Percentiles rank a stretch among this genome's conserved stretches.
phyloP scores from a whole-genome alignment of 64 coral and sea anemone genomes.

The Orbicella faveolata region DNA sequence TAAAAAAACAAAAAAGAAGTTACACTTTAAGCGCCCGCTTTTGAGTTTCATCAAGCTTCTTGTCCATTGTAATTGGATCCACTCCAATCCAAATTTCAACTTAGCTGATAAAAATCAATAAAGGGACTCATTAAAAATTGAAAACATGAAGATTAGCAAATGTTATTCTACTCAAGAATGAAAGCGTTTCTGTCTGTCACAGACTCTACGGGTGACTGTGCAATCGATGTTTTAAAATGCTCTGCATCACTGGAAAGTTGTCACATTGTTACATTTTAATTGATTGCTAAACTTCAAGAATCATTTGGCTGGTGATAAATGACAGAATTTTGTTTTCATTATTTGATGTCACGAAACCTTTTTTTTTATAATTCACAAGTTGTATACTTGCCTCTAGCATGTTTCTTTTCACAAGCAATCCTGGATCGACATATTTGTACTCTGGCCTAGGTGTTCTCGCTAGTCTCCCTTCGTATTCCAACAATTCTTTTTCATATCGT shows the following conservation, averaged over 20 bases:
- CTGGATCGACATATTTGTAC: conserved; percentile 69
- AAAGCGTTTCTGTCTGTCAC: background rate
- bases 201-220: background rate
- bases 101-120: no score
- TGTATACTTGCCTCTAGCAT: conserved; percentile 70
- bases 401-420: conserved; percentile 59
- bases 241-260: background rate
- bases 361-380: background rate
- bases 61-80: background rate
- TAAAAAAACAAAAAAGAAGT: no score
- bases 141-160: background rate
- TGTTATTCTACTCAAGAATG: background rate
- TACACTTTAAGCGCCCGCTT: no score
- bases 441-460: conserved; percentile 13
- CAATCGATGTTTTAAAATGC: background rate
- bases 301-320: background rate
- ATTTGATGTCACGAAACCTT: background rate
- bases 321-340: background rate
- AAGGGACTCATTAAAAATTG: conserved; percentile 4
- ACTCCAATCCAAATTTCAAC: background rate
- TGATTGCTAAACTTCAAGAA: background rate
- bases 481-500: conserved; percentile 69
- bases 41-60: background rate
- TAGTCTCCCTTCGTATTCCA: conserved; percentile 64
- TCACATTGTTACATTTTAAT: background rate